Percentiles rank a stretch among this genome's conserved stretches.
Conservation (phyloP, 1,140 invertebrate species). For the Acarapis woodi region DNA sequence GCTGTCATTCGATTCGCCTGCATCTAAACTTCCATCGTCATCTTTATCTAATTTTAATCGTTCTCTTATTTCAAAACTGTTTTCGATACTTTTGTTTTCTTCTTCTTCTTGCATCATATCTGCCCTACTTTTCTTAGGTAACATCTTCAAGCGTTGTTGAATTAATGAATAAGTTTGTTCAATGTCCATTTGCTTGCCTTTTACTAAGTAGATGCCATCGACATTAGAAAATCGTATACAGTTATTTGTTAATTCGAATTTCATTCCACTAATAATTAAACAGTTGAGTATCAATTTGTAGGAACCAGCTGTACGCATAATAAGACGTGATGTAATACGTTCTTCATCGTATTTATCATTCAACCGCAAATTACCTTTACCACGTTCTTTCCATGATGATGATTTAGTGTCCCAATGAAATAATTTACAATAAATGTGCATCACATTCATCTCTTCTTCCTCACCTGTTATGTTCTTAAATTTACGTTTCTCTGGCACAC, state of each 20-base stretch:
- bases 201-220: constrained; percentile 10
- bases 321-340: constrained; percentile 33
- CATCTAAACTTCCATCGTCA: too few relatives aligned
- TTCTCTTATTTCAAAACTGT: too few relatives aligned
- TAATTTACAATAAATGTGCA: constrained; percentile 54
- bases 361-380: constrained; percentile 50
- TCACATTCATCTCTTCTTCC: constrained; percentile 12
- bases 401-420: constrained; percentile 48
- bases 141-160: constrained; percentile 6
- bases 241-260: constrained; percentile 8
- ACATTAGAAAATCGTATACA: constrained; percentile 9
- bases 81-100: too few relatives aligned
- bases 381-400: constrained; percentile 56
- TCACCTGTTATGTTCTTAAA: constrained; percentile 11
- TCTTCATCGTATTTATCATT: constrained; percentile 36
- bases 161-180: constrained; percentile 8
- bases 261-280: constrained; percentile 71
- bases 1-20: too few relatives aligned
- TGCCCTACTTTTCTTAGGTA: constrained; percentile 7
- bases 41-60: too few relatives aligned
- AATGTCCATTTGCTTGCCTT: constrained; percentile 10
- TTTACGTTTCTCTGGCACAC: constrained; percentile 6
- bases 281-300: constrained; percentile 69
- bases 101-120: too few relatives aligned
- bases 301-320: constrained; percentile 57